Conservation (phyloP, 2,888 invertebrate genomes). For the Mamestra brassicae region DNA sequence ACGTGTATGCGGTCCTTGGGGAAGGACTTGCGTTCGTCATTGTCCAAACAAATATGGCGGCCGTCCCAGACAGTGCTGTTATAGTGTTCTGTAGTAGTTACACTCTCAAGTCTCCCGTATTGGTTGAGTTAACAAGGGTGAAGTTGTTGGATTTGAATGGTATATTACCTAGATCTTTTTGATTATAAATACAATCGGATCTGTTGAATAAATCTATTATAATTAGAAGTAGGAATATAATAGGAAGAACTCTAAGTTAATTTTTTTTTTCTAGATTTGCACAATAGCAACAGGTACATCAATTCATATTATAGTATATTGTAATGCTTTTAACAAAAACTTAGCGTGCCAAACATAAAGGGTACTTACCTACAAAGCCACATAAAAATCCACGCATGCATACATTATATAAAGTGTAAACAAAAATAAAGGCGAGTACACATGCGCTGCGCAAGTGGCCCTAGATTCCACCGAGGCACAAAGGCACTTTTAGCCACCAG, state of each 20-base stretch:
- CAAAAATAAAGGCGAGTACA: conserved; percentile 69
- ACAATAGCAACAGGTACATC: too few relatives aligned
- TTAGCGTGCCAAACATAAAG: neutral
- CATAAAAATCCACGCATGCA: conserved; percentile 31
- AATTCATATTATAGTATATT: too few relatives aligned
- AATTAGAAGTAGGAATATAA: too few relatives aligned
- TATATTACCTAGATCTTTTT: conserved; percentile 13
- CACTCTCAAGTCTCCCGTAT: conserved; percentile 17
- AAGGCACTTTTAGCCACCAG: conserved; percentile 82
- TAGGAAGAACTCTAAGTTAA: too few relatives aligned
- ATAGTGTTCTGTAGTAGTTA: conserved; percentile 18
- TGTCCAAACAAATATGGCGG: conserved; percentile 54
- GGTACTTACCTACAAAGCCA: neutral
- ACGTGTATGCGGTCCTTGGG: conserved; percentile 45
- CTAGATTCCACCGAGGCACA: conserved; percentile 77
- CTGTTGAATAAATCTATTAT: too few relatives aligned
- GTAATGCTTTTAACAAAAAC: neutral
- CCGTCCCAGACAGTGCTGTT: conserved; percentile 31
- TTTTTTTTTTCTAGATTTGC: too few relatives aligned
- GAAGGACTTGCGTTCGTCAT: conserved; percentile 49
- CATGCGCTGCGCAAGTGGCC: conserved; percentile 71
- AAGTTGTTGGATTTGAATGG: conserved; percentile 26
- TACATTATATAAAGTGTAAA: conserved; percentile 48
- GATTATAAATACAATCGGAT: neutral
- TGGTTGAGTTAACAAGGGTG: conserved; percentile 30